phyloP scores from a whole-genome alignment of 1,140 invertebrate genomes.

The Bombus superbus region DNA sequence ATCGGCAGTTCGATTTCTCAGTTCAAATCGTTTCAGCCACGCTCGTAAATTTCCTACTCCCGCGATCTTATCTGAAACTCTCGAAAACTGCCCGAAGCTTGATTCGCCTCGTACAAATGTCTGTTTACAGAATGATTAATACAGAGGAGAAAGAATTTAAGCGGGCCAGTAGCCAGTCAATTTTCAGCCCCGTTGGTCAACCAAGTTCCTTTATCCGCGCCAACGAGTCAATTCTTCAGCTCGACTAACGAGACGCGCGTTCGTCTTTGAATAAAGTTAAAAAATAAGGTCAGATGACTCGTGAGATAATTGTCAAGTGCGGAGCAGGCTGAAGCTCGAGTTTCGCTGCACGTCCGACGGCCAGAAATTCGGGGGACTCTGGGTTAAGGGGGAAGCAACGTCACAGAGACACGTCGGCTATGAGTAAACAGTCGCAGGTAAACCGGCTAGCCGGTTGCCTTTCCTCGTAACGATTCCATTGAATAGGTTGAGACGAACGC shows the following conservation, averaged over 20 bases:
- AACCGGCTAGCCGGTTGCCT: neutral
- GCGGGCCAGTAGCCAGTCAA: no score
- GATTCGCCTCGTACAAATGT: no score
- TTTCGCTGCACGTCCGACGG: neutral
- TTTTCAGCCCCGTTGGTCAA: no score
- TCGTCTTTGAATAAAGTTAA: neutral
- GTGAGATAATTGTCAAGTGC: neutral
- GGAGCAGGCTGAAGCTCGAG: neutral
- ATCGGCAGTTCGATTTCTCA: no score
- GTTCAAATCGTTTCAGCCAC: neutral
- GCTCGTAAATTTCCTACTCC: no score
- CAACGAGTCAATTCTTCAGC: neutral
- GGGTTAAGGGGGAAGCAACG: neutral
- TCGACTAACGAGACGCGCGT: neutral
- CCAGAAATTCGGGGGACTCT: slow-evolving; percentile 36
- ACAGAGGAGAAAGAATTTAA: neutral
- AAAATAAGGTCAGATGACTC: neutral
- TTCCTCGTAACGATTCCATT: slow-evolving; percentile 41
- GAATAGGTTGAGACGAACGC: neutral
- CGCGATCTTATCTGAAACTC: neutral
- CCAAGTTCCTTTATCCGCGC: no score
- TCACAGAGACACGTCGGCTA: slow-evolving; percentile 42
- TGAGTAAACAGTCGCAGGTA: slow-evolving; percentile 53
- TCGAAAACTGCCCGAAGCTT: no score
- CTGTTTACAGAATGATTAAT: no score